Evolutionary conservation across 2,888 invertebrate species (phyloP).

Genomic region (Exocentrus adspersus): DNA sequence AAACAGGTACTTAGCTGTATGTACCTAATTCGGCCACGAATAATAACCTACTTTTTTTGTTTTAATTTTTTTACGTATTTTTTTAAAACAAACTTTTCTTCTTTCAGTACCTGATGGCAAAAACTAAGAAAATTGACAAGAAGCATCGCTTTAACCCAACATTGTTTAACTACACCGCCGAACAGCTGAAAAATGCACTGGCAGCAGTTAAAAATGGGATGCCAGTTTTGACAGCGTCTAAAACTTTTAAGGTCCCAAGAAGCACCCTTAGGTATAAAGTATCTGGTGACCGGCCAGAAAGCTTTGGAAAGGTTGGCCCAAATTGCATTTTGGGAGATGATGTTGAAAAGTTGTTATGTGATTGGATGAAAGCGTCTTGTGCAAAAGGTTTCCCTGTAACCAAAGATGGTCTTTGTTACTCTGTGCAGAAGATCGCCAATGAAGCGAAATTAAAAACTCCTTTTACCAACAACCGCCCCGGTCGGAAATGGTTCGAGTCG

Average conservation of each 20-base stretch:
- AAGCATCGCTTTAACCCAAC: background rate
- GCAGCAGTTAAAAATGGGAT: conserved; percentile 10
- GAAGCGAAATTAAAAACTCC: background rate
- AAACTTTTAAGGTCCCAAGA: conserved; percentile 3
- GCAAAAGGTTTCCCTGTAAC: conserved; percentile 30
- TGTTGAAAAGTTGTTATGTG: conserved; percentile 40
- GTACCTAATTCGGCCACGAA: background rate
- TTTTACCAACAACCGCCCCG: background rate
- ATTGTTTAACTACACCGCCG: conserved; percentile 7
- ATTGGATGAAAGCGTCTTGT: conserved; percentile 40
- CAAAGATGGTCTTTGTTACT: background rate
- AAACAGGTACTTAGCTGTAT: background rate
- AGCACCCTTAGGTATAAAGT: conserved; percentile 10
- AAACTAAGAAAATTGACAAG: background rate
- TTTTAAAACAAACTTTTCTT: too few relatives aligned
- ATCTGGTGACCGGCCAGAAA: conserved; percentile 4
- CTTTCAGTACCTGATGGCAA: background rate
- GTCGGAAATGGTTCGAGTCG: background rate
- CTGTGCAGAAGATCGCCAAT: background rate
- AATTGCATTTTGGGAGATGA: background rate
- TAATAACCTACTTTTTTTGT: background rate
- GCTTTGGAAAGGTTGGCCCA: background rate
- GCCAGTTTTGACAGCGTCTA: conserved; percentile 13
- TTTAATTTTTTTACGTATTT: background rate
- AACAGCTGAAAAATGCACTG: background rate